These are phyloP conservation scores for Anguilla marmorata DNA, from an alignment of 2,797 vertebrate species.

Conservation along the genomic window DNA sequence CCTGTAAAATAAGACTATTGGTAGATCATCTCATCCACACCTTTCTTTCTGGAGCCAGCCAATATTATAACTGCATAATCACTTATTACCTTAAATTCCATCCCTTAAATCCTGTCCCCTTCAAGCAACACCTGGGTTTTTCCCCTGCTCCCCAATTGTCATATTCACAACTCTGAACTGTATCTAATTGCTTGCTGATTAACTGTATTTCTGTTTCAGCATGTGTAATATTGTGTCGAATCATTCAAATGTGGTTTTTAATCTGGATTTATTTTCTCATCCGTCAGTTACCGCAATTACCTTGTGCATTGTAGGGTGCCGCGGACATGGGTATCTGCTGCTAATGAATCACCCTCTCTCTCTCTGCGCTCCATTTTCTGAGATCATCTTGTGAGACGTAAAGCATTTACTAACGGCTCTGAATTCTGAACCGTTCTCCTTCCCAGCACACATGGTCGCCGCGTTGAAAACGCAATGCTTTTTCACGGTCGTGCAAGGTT, in stretches of 20 bases:
- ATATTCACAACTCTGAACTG: neutral
- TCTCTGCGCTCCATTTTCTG: neutral
- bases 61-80: neutral
- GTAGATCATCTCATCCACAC: neutral
- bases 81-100: neutral
- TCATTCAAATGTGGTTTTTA: neutral
- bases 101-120: neutral
- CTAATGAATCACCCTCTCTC: neutral
- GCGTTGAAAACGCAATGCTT: neutral
- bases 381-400: neutral
- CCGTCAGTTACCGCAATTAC: neutral
- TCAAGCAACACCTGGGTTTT: neutral
- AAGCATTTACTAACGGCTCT: neutral
- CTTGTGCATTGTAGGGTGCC: neutral
- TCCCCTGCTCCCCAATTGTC: neutral
- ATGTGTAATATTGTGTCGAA: neutral
- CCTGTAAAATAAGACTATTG: neutral
- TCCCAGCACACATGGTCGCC: neutral
- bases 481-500: neutral
- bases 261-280: neutral
- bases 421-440: neutral
- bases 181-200: neutral
- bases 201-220: neutral
- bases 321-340: neutral
- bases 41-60: neutral